phyloP scores from a whole-genome alignment of 2,797 vertebrate species.

The Danio choprae region DNA sequence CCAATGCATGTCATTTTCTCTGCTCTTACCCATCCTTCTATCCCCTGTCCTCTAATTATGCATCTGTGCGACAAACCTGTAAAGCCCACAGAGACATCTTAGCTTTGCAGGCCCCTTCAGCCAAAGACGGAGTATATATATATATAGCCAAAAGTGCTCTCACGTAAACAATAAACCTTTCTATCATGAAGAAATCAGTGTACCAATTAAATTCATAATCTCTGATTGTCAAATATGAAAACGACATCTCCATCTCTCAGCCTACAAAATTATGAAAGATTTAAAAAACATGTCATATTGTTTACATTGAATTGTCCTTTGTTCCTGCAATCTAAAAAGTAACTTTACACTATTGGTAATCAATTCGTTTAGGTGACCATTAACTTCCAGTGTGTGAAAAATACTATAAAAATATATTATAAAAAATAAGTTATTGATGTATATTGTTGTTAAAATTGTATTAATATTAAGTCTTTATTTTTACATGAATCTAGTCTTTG shows the following conservation, averaged over 20 bases:
- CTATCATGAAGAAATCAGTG: neutral
- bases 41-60: conserved; percentile 46
- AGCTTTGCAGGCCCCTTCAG: conserved; percentile 4
- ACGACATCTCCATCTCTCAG: neutral
- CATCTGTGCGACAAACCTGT: conserved; percentile 48
- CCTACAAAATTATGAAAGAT: neutral
- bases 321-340: neutral
- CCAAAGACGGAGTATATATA: neutral
- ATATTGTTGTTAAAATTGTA: too few species aligned
- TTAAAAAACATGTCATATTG: neutral
- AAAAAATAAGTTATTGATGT: neutral
- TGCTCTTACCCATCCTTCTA: conserved; percentile 11
- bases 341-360: neutral
- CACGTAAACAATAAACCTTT: neutral
- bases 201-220: neutral
- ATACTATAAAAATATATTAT: neutral
- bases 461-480: too few species aligned
- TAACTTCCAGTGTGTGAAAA: neutral
- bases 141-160: neutral
- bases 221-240: neutral
- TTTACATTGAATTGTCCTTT: neutral
- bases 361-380: neutral
- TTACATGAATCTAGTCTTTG: too few species aligned
- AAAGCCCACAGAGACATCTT: conserved; percentile 22
- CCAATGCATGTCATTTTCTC: conserved; percentile 27